These are phyloP conservation scores for Daubentonia madagascariensis DNA, from an alignment of 2,113 vertebrate species.

Conservation along the genomic window DNA sequence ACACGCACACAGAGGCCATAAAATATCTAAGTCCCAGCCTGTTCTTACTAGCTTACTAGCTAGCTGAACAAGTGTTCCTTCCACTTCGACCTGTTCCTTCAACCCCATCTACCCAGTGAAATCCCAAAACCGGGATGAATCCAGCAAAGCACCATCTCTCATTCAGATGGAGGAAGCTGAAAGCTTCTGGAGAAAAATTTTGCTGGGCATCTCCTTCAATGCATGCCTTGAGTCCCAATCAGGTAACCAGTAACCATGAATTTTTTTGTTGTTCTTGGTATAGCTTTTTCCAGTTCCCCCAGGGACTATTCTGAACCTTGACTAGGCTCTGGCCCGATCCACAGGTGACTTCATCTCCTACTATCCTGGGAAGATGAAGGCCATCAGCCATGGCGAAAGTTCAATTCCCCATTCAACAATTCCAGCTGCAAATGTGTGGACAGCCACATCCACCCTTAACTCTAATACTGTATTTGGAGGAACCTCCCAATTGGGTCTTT, in stretches of 20 bases:
- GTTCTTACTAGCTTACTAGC: not conserved
- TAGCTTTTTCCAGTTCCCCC: not conserved
- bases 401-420: not conserved
- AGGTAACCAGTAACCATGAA: not conserved
- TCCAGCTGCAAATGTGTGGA: not conserved
- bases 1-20: fast-evolving
- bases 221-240: not conserved
- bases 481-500: not conserved
- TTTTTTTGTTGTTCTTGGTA: not conserved
- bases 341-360: not conserved
- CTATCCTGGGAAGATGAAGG: not conserved
- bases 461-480: not conserved
- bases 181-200: not conserved
- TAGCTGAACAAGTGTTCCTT: not conserved
- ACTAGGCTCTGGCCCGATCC: not conserved
- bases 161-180: not conserved
- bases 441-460: not conserved
- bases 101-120: not conserved
- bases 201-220: too few species aligned
- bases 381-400: not conserved
- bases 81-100: not conserved
- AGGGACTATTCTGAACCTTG: not conserved
- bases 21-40: not conserved
- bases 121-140: not conserved
- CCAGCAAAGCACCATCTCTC: not conserved